These are phyloP conservation scores for Glyphotaelius pellucidus DNA, from an alignment of 2,888 invertebrate species.

Conservation along the genomic window DNA sequence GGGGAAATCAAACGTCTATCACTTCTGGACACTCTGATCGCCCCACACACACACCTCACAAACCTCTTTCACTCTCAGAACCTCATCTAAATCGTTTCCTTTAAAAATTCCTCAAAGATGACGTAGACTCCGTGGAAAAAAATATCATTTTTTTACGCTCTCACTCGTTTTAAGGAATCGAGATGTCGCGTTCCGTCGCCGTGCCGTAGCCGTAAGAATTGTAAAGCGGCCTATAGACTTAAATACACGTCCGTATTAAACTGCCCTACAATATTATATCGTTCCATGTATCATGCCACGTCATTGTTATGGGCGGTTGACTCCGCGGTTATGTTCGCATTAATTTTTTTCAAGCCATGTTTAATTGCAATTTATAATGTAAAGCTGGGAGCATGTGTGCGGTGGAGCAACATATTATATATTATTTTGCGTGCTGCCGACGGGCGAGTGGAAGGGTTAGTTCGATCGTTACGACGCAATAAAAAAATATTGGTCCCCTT, in stretches of 20 bases:
- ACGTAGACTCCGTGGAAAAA: too few relatives aligned
- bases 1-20: too few relatives aligned
- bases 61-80: too few relatives aligned
- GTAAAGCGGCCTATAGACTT: too few relatives aligned
- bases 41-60: too few relatives aligned
- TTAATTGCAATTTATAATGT: constrained; percentile 45
- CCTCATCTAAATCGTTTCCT: too few relatives aligned
- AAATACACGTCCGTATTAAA: not conserved
- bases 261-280: not conserved
- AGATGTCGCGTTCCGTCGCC: too few relatives aligned
- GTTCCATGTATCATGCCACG: not conserved
- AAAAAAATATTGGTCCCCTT: not conserved
- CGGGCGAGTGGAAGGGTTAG: not conserved
- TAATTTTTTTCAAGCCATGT: constrained; percentile 40
- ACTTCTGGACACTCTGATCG: too few relatives aligned
- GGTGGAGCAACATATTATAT: not conserved
- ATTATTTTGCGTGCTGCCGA: constrained; percentile 9
- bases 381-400: constrained; percentile 33
- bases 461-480: not conserved
- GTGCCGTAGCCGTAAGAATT: too few relatives aligned
- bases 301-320: constrained; percentile 22
- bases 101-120: too few relatives aligned
- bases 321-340: constrained; percentile 15
- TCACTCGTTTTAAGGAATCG: too few relatives aligned
- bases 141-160: too few relatives aligned